Evolutionary conservation across 2,888 invertebrate species (phyloP).

Genomic region (Osedax frankpressi): DNA sequence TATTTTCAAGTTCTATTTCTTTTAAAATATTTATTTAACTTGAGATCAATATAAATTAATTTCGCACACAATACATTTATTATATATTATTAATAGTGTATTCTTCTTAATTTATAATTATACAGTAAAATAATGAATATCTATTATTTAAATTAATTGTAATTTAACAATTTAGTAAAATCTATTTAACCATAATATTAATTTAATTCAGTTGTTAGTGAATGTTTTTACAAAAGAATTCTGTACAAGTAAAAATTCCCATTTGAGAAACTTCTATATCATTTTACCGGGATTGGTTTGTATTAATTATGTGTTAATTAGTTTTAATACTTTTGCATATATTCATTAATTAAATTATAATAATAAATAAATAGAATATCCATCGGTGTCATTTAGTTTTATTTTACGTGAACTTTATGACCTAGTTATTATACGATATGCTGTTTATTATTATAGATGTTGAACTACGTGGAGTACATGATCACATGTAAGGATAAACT

Average conservation of each 20-base stretch:
- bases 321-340: not conserved
- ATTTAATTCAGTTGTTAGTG: constrained; percentile 56
- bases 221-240: constrained; percentile 83
- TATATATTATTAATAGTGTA: not conserved
- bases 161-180: not conserved
- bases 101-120: not conserved
- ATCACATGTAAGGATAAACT: constrained; percentile 81
- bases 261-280: constrained; percentile 78
- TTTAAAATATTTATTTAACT: too few species aligned
- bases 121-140: not conserved
- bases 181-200: not conserved
- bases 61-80: too few species aligned
- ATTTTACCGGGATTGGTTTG: constrained; percentile 67
- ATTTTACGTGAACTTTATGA: too few species aligned
- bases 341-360: not conserved
- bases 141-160: not conserved
- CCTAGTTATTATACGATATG: too few species aligned
- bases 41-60: too few species aligned
- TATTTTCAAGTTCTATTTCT: constrained; percentile 65
- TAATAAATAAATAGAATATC: not conserved
- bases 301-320: not conserved
- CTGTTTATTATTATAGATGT: constrained; percentile 52
- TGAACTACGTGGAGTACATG: constrained; percentile 87
- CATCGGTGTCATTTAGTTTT: too few species aligned
- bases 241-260: constrained; percentile 69